Percentiles rank a stretch among this genome's conserved stretches.
phyloP scores from a whole-genome alignment of 1,140 invertebrate genomes.

The Sitodiplosis mosellana region DNA sequence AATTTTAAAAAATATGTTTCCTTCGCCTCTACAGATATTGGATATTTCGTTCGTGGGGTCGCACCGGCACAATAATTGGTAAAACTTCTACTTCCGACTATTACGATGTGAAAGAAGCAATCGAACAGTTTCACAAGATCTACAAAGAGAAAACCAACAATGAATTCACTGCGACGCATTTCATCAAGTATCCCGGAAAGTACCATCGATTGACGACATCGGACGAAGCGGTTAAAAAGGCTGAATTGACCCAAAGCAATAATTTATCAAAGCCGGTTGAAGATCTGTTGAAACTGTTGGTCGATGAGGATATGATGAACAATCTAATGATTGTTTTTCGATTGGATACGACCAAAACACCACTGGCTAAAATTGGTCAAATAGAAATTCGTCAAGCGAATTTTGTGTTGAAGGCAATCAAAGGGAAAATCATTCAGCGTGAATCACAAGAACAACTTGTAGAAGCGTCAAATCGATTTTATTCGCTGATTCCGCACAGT shows the following conservation, averaged over 20 bases:
- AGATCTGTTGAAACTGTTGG: slow-evolving; percentile 68
- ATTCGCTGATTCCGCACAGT: slow-evolving; percentile 84
- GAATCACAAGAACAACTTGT: slow-evolving; percentile 39
- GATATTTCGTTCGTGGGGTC: slow-evolving; percentile 63
- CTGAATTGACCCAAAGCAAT: slow-evolving; percentile 24
- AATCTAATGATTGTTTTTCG: slow-evolving; percentile 86
- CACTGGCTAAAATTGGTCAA: slow-evolving; percentile 85
- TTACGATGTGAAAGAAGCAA: slow-evolving; percentile 35
- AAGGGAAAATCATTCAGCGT: slow-evolving; percentile 37
- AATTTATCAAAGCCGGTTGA: slow-evolving; percentile 61
- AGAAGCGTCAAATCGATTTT: slow-evolving; percentile 79
- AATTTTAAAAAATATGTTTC: too few relatives aligned
- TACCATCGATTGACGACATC: slow-evolving; percentile 80
- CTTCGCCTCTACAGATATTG: too few relatives aligned
- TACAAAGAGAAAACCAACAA: slow-evolving; percentile 82
- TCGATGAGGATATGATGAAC: slow-evolving; percentile 85
- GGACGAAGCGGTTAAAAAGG: slow-evolving; percentile 15
- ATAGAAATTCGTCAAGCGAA: slow-evolving; percentile 80
- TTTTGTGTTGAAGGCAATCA: slow-evolving; percentile 60
- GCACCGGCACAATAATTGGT: slow-evolving; percentile 87
- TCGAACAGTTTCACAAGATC: slow-evolving; percentile 40
- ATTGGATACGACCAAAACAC: slow-evolving; percentile 94
- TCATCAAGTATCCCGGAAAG: slow-evolving; percentile 63
- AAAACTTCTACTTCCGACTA: slow-evolving; percentile 53
- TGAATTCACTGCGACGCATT: slow-evolving; percentile 42